Conservation (phyloP, 2,113 vertebrate species). For the Rostratula benghalensis region DNA sequence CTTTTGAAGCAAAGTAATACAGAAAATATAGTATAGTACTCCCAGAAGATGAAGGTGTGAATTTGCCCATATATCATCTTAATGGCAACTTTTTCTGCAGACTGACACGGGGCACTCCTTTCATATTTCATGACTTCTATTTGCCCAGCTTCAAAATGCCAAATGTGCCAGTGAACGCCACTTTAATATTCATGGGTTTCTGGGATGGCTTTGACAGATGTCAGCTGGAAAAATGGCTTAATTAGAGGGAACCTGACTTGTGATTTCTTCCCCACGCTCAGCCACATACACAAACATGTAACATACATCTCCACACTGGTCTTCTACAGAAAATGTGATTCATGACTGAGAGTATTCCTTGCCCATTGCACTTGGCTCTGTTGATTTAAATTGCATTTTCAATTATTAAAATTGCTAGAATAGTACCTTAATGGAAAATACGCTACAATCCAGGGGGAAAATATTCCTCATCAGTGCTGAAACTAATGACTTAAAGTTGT, state of each 20-base stretch:
- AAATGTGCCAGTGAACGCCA: slow-evolving; percentile 72
- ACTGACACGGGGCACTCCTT: slow-evolving; percentile 70
- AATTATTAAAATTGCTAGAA: background rate
- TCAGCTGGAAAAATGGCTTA: slow-evolving; percentile 79
- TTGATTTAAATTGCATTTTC: background rate
- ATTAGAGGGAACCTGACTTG: slow-evolving; percentile 71
- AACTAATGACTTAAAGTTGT: background rate
- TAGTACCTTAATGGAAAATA: background rate
- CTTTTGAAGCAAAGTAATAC: slow-evolving; percentile 65
- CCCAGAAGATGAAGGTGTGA: slow-evolving; percentile 74
- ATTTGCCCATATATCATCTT: slow-evolving; percentile 76
- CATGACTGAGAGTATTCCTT: background rate
- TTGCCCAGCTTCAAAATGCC: slow-evolving; percentile 79
- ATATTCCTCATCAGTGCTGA: background rate
- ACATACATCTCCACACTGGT: background rate
- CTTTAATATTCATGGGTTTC: slow-evolving; percentile 82
- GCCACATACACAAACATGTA: slow-evolving; percentile 1
- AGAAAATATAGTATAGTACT: slow-evolving; percentile 64
- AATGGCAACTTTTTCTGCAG: slow-evolving; percentile 77
- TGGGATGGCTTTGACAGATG: slow-evolving; percentile 74
- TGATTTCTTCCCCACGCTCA: slow-evolving; percentile 50
- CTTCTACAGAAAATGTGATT: background rate
- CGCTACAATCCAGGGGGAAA: background rate
- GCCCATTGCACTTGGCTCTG: background rate
- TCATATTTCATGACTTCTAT: slow-evolving; percentile 84